Base-by-base conservation (phyloP, 2,113 vertebrate genomes). In the Hystrix brachyura region DNA sequence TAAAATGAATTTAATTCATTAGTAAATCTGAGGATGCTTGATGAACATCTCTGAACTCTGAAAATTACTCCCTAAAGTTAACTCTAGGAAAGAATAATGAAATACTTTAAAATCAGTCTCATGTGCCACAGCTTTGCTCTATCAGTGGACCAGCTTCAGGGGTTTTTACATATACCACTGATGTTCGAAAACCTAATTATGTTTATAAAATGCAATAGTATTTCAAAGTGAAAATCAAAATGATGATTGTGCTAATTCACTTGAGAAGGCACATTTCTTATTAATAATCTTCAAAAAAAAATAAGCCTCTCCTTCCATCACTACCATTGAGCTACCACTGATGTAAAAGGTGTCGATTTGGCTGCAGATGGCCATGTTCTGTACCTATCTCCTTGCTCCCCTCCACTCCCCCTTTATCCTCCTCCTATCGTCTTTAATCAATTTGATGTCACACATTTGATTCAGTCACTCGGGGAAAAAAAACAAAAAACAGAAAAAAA, bases 171-270 rank as follows among this genome's bases (percentile, higher is more conserved):
- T 74, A 79, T 86, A 48, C 11, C 67, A 95, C 69, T 53, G 86
- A 46, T 64, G 78, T 64, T 71, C 86, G 19, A 81, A 91, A 86
- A 85, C 43, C 64, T 85, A 82, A 71, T 10, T 94, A 27, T 71
- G 90, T n/a, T 90, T 71, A 80, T 14, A 80, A 92, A 85, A 92
- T 64, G 3, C 8, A 87, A 21, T 4, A 7, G 7, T 65, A 82
- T 93, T 81, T 76, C 51, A 82, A 85, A 96, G 17, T 81, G 21
- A 91, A 95, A 91, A 93, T 29, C 17, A 93, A 65, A 95, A 69
- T 59, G 64, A 74, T 71, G 71, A 84, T 53, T 55, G 74, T 81
- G n/a, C 11, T 91, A 88, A 90, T 14, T 3, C 27, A 67, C 17
- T 25, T 89, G 53, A 67, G 19, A 88, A 94, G 51, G 34, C 3